phyloP scores from a whole-genome alignment of 2,797 vertebrate genomes.

The Poecilia velifera region DNA sequence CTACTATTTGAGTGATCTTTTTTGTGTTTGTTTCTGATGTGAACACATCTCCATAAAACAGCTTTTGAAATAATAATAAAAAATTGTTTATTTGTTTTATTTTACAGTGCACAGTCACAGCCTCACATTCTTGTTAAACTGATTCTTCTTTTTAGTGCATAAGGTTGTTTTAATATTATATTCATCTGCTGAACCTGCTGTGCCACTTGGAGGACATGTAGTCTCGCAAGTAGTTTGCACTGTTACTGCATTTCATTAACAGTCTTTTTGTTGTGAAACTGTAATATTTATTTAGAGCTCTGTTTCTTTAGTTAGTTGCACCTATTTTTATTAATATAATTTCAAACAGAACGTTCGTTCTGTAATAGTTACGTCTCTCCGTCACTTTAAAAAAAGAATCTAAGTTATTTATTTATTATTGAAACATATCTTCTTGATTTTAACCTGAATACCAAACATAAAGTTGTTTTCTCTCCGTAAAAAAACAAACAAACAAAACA shows the following conservation, averaged over 20 bases:
- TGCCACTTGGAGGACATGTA: not conserved
- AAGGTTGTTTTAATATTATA: not conserved
- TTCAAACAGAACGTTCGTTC: not conserved
- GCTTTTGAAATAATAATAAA: not conserved
- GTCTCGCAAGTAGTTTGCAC: not conserved
- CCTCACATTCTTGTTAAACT: not conserved
- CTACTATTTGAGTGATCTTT: not conserved
- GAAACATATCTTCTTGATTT: not conserved
- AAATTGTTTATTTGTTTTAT: not conserved
- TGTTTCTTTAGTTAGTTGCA: not conserved
- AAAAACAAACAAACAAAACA: not conserved
- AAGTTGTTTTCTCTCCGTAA: not conserved
- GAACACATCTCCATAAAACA: not conserved
- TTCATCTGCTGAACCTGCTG: not conserved
- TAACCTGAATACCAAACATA: not conserved
- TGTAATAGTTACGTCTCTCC: not conserved
- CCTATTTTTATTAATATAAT: not conserved
- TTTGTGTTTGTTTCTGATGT: not conserved
- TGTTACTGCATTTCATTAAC: not conserved
- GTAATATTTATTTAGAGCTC: not conserved
- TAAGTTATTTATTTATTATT: not conserved
- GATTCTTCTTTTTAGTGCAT: not conserved
- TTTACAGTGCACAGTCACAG: not conserved
- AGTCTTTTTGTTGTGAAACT: not conserved
- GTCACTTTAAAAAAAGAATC: not conserved